Conservation (phyloP, 2,113 vertebrate species). For the Candoia aspera region DNA sequence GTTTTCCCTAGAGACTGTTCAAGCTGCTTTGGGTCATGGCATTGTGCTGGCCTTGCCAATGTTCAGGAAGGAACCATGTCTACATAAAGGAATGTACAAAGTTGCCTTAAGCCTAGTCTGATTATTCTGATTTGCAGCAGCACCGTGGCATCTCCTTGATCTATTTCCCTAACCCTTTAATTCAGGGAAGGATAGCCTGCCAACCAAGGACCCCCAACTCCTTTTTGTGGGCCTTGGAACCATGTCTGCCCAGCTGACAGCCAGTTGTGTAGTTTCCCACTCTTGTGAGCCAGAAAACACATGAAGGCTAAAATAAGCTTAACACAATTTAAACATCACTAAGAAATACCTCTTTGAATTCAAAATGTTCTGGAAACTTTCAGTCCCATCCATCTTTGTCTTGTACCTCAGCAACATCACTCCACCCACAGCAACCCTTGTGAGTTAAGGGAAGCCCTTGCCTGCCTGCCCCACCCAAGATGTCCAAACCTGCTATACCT, state of each 20-base stretch:
- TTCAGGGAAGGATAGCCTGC: not conserved
- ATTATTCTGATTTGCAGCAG: not conserved
- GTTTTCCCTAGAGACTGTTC: not conserved
- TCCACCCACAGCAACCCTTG: not conserved
- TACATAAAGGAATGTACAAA: not conserved
- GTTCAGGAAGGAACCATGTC: not conserved
- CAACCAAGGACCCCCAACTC: not conserved
- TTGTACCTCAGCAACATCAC: not conserved
- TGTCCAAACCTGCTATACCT: not conserved
- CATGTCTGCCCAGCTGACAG: not conserved
- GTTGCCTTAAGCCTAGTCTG: not conserved
- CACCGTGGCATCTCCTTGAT: not conserved
- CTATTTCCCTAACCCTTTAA: not conserved
- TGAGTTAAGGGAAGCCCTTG: not conserved
- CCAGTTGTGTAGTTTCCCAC: not conserved
- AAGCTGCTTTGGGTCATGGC: not conserved
- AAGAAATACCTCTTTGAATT: not conserved
- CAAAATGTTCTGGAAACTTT: not conserved
- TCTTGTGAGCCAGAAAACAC: not conserved
- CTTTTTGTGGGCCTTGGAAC: not conserved
- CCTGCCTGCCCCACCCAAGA: not conserved
- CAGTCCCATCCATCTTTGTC: not conserved
- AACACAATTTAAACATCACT: not conserved
- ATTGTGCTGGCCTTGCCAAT: not conserved
- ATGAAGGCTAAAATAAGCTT: not conserved